These are phyloP conservation scores for Centropyge bicolor DNA, from an alignment of 2,797 vertebrate genomes.

Conservation along the genomic window DNA sequence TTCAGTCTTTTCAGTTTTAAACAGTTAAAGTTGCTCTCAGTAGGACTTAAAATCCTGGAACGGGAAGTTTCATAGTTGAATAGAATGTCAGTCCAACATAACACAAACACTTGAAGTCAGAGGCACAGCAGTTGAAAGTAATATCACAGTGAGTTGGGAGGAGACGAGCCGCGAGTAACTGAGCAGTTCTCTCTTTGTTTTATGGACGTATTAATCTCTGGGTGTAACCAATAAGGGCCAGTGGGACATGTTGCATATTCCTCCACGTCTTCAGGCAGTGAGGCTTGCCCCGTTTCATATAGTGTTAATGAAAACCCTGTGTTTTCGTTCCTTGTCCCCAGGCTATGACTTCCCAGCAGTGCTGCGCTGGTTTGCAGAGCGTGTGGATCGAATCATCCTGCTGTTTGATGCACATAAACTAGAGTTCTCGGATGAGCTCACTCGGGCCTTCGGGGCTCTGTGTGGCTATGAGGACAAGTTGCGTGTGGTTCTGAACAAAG, in stretches of 20 bases:
- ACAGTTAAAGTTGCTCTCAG: constrained; percentile 12
- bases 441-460: constrained; percentile 90
- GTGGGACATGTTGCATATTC: constrained; percentile 62
- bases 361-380: constrained; percentile 92
- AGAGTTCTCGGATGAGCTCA: constrained; percentile 95
- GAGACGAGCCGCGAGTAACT: constrained; percentile 45
- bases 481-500: constrained; percentile 94
- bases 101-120: constrained; percentile 40
- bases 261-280: constrained; percentile 41
- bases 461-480: constrained; percentile 94
- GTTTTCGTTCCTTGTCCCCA: constrained; percentile 65
- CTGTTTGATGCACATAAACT: constrained; percentile 95
- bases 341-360: constrained; percentile 92
- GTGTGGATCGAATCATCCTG: constrained; percentile 93
- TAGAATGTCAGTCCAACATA: constrained; percentile 12
- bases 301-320: constrained; percentile 72
- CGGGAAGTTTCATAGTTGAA: background rate
- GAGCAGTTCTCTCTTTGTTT: constrained; percentile 54
- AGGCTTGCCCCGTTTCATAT: constrained; percentile 48
- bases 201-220: constrained; percentile 66
- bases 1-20: background rate
- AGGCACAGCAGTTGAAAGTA: constrained; percentile 50
- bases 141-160: constrained; percentile 45
- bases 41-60: constrained; percentile 5
- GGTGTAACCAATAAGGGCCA: constrained; percentile 69